Evolutionary conservation across 1,140 invertebrate species (phyloP), one percentile per base, ranked within the genome.

Genomic region (Thrips palmi): DNA sequence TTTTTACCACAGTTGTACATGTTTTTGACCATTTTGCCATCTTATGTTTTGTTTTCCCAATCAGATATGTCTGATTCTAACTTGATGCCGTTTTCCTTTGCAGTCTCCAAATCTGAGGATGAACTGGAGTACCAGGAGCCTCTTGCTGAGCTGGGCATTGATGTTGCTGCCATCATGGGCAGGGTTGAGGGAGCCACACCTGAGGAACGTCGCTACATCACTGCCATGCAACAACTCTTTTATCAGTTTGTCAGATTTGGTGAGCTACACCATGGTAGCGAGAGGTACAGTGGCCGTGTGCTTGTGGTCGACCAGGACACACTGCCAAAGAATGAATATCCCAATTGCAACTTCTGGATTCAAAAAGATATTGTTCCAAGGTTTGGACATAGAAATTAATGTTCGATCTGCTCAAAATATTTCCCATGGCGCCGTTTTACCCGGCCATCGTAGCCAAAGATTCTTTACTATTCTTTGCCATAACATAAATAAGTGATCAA

Each of bases 191-290:
- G 74, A 0, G 68, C 67, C 37, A 72, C 68, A 12, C 68, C 71
- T 0, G 74, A 74, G 45, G 74, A 82, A 47, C 66, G 71, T 32
- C 60, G 74, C 17, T 84, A 76, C 43, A 67, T 80, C 23, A 68
- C 71, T 1, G 74, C 79, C 2, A 81, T 86, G 60, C 79, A 84
- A 49, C 70, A 77, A 36, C 52, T 84, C 1, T 87, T 87, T 52
- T 84, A 83, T 49, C 69, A 76, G 43, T 86, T 71, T 45, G 78
- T 84, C 0, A 72, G 71, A 59, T 67, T 78, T 41, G 77, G 75
- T 7, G 65, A 67, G 31, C 55, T 80, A 15, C 46, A 68, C 2
- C 60, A 55, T 4, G 56, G 63, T 4, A 57, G 60, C 2, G 61
- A 65, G 22, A 51, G 49, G 39, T 33, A 19, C 12, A 38, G 23